Percentiles rank a stretch among this genome's conserved stretches.
Conservation (phyloP, 2,888 invertebrate genomes). For the Drosophila formosana region DNA sequence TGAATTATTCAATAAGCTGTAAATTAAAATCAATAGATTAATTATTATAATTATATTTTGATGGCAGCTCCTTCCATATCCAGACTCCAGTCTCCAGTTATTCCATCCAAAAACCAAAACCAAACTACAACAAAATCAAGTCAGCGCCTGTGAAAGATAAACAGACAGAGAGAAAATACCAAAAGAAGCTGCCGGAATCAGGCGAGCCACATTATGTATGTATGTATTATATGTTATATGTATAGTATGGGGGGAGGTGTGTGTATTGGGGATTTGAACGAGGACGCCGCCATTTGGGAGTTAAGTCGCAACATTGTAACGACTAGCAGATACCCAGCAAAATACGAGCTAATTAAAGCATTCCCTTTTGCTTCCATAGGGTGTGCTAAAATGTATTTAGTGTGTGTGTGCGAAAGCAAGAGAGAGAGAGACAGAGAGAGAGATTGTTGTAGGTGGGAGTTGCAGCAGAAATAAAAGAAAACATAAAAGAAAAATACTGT, state of each 20-base stretch:
- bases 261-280: constrained; percentile 42
- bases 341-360: background rate
- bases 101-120: constrained; percentile 53
- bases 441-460: constrained; percentile 8
- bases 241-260: background rate
- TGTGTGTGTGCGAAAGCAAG: constrained; percentile 24
- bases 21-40: constrained; percentile 70
- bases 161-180: constrained; percentile 34
- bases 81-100: constrained; percentile 16
- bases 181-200: constrained; percentile 27
- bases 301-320: background rate
- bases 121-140: constrained; percentile 71
- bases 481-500: constrained; percentile 43
- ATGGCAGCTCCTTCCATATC: background rate
- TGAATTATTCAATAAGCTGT: constrained; percentile 63
- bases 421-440: constrained; percentile 7
- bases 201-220: constrained; percentile 49
- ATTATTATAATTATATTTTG: constrained; percentile 62
- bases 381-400: constrained; percentile 34
- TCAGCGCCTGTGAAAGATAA: constrained; percentile 62
- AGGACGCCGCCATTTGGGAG: constrained; percentile 44
- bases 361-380: background rate
- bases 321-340: constrained; percentile 27
- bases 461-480: constrained; percentile 33
- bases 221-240: constrained; percentile 8